Percentiles rank a stretch among this genome's conserved stretches.
These are phyloP conservation scores for Platysternon megacephalum DNA, from an alignment of 2,113 vertebrate genomes.

Conservation along the genomic window DNA sequence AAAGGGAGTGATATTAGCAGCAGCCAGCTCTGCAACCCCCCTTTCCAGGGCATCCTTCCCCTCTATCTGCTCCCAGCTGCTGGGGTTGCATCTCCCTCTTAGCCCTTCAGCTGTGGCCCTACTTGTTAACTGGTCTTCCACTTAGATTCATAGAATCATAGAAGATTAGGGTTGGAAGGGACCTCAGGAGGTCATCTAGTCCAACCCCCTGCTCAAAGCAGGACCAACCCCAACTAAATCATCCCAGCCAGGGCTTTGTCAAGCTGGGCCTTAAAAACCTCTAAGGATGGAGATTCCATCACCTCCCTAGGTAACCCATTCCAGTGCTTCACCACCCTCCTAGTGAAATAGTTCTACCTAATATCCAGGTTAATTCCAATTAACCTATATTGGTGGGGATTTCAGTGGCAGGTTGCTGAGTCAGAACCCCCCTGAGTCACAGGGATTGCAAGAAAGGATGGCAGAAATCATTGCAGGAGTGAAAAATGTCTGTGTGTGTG, in stretches of 20 bases:
- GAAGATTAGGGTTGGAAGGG: too few relatives aligned
- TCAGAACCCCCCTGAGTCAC: not conserved
- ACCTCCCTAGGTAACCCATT: too few relatives aligned
- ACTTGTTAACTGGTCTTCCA: not conserved
- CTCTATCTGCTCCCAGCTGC: not conserved
- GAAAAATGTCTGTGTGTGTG: not conserved
- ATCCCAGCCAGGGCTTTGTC: too few relatives aligned
- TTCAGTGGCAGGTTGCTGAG: not conserved
- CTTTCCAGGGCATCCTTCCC: too few relatives aligned
- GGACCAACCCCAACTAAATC: too few relatives aligned
- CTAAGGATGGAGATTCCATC: too few relatives aligned
- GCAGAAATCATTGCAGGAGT: not conserved
- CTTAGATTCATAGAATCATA: not conserved
- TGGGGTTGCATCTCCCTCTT: not conserved
- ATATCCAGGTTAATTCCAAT: not conserved
- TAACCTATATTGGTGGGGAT: not conserved
- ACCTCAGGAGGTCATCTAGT: too few relatives aligned
- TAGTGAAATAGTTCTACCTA: too few relatives aligned
- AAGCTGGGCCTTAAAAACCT: too few relatives aligned
- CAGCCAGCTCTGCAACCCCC: not conserved
- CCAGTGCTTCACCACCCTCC: too few relatives aligned
- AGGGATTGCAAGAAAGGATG: not conserved
- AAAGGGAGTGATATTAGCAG: not conserved
- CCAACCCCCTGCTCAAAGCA: too few relatives aligned
- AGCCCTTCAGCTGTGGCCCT: not conserved